phyloP scores from a whole-genome alignment of 2,113 vertebrate genomes.

The Podarcis raffonei region DNA sequence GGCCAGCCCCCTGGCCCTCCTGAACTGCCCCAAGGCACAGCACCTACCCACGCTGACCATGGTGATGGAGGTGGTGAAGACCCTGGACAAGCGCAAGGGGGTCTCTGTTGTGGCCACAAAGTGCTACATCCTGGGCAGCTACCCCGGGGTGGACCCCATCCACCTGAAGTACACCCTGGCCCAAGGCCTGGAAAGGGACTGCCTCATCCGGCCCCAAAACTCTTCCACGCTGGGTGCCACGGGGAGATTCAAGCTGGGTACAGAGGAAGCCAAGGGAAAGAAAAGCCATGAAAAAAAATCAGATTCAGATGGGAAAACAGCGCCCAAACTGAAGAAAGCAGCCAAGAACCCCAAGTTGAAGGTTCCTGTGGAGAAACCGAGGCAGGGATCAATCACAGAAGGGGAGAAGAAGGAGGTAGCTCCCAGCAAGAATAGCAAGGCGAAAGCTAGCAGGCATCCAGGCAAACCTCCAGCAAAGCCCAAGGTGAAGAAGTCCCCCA shows the following conservation, averaged over 20 bases:
- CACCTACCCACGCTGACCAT: slow-evolving; percentile 76
- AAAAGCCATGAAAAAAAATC: neutral
- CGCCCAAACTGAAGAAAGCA: neutral
- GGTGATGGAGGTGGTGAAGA: slow-evolving; percentile 76
- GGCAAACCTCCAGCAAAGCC: too few relatives aligned
- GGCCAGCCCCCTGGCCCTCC: too few relatives aligned
- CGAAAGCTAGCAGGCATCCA: too few relatives aligned
- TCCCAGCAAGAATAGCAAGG: too few relatives aligned
- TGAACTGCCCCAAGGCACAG: neutral
- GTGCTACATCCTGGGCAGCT: slow-evolving; percentile 22
- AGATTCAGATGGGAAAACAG: neutral
- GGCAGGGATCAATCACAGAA: too few relatives aligned
- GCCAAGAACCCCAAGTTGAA: neutral
- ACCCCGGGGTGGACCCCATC: slow-evolving; percentile 68
- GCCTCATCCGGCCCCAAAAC: slow-evolving; percentile 69
- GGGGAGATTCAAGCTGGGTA: slow-evolving; percentile 68
- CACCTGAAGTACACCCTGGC: slow-evolving; percentile 63
- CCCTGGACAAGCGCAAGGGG: slow-evolving; percentile 73
- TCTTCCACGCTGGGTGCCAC: slow-evolving; percentile 62
- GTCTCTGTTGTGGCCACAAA: slow-evolving; percentile 75
- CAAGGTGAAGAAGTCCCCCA: too few relatives aligned
- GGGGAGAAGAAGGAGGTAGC: too few relatives aligned
- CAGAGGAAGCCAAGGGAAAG: neutral
- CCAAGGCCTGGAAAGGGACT: slow-evolving; percentile 74
- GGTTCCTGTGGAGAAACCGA: neutral